Evolutionary conservation across 2,113 vertebrate species (phyloP).

Genomic region (Sorex araneus): DNA sequence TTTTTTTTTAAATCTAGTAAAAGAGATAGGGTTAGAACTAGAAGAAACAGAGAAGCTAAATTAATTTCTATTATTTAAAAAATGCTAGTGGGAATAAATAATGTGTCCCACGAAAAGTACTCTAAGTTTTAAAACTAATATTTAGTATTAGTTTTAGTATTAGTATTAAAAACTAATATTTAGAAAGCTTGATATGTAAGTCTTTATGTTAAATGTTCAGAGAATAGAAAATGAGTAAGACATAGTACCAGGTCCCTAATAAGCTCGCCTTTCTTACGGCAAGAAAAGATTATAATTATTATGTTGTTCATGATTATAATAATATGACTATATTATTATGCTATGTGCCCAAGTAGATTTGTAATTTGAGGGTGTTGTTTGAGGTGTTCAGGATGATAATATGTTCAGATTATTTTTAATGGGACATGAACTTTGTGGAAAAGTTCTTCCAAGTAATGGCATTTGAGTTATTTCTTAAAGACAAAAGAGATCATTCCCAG

Average conservation of each 20-base stretch:
- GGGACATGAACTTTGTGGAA: neutral
- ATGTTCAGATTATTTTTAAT: neutral
- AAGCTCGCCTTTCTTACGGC: neutral
- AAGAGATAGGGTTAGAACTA: neutral
- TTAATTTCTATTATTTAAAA: neutral
- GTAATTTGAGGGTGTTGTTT: neutral
- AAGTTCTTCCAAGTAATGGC: neutral
- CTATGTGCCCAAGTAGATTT: neutral
- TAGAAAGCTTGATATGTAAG: neutral
- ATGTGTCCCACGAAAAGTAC: neutral
- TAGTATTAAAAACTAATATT: too few species aligned
- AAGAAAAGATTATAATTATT: neutral
- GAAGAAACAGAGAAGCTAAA: constrained; percentile 13
- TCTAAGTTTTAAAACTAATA: neutral
- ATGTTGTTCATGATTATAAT: too few species aligned
- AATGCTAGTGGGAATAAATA: neutral
- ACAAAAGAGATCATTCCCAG: neutral
- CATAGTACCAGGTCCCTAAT: neutral
- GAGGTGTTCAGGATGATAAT: neutral
- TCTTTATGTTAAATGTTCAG: neutral
- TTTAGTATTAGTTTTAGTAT: too few species aligned
- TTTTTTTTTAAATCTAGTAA: neutral
- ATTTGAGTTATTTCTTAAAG: constrained; percentile 33
- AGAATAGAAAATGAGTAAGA: neutral
- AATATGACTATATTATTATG: too few species aligned